Percentiles rank a stretch among this genome's conserved stretches.
phyloP scores from a whole-genome alignment of 2,797 vertebrate species.

The Alosa sapidissima region DNA sequence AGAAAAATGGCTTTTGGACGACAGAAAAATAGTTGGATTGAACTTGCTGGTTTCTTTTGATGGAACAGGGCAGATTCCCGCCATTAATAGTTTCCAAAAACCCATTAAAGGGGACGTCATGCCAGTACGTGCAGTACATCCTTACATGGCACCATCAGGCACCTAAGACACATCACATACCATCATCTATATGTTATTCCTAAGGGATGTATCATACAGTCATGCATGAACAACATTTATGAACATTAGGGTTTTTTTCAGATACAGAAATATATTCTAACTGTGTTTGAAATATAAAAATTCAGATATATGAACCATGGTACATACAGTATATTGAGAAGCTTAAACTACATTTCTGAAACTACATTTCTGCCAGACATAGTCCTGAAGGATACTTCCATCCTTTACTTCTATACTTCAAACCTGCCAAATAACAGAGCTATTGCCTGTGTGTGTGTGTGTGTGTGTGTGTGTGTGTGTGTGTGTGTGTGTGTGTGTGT shows the following conservation, averaged over 20 bases:
- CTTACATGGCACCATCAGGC: not conserved
- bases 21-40: slow-evolving; percentile 6
- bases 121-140: not conserved
- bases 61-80: not conserved
- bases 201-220: not conserved
- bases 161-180: not conserved
- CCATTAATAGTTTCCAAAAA: not conserved
- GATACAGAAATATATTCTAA: too few relatives aligned
- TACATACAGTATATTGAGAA: not conserved
- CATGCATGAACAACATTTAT: not conserved
- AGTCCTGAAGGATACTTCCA: not conserved
- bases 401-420: not conserved
- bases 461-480: slow-evolving; percentile 1
- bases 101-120: not conserved
- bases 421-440: not conserved
- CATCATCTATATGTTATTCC: not conserved
- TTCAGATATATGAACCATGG: not conserved
- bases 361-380: not conserved
- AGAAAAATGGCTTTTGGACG: not conserved
- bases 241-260: too few relatives aligned
- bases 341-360: not conserved
- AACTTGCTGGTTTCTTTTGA: not conserved
- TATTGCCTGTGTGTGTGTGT: too few relatives aligned
- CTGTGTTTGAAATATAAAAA: not conserved
- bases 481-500: slow-evolving; percentile 28